Conservation (phyloP, 2,888 invertebrate genomes). For the Tholera decimalis region DNA sequence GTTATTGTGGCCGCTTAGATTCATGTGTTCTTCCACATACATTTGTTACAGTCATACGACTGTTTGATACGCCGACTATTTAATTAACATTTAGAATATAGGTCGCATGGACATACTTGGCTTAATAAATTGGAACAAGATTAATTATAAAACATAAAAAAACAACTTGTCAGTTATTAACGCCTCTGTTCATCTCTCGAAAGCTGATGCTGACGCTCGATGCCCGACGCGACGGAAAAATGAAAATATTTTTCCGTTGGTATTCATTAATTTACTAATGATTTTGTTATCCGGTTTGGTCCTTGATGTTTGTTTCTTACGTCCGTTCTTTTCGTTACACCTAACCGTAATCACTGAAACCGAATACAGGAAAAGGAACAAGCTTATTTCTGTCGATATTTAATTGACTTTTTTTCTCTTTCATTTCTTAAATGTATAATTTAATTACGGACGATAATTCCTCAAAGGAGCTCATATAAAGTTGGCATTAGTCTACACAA, state of each 20-base stretch:
- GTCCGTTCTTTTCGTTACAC: conserved; percentile 48
- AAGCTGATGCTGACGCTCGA: conserved; percentile 4
- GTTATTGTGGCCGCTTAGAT: conserved; percentile 59
- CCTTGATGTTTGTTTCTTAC: conserved; percentile 49
- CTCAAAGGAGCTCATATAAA: conserved; percentile 26
- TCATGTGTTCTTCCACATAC: conserved; percentile 62
- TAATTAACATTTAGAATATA: conserved; percentile 56
- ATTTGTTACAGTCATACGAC: conserved; percentile 56
- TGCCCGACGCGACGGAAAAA: conserved; percentile 19
- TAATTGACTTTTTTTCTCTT: conserved; percentile 5
- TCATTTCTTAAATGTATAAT: conserved; percentile 5
- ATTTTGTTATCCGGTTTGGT: conserved; percentile 54
- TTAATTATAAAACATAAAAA: conserved; percentile 6
- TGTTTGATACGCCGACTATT: conserved; percentile 64
- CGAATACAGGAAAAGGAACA: conserved; percentile 49
- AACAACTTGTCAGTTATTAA: conserved; percentile 31
- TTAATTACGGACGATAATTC: conserved; percentile 32
- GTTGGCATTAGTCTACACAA: conserved; percentile 21
- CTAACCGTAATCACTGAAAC: conserved; percentile 31
- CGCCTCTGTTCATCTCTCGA: conserved; percentile 43
- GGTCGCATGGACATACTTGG: conserved; percentile 42
- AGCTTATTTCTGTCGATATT: conserved; percentile 24
- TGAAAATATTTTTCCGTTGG: conserved; percentile 49
- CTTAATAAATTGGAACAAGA: conserved; percentile 44
- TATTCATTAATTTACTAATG: conserved; percentile 60